Evolutionary conservation across 2,113 vertebrate species (phyloP).

Genomic region (Urocynchramus pylzowi): DNA sequence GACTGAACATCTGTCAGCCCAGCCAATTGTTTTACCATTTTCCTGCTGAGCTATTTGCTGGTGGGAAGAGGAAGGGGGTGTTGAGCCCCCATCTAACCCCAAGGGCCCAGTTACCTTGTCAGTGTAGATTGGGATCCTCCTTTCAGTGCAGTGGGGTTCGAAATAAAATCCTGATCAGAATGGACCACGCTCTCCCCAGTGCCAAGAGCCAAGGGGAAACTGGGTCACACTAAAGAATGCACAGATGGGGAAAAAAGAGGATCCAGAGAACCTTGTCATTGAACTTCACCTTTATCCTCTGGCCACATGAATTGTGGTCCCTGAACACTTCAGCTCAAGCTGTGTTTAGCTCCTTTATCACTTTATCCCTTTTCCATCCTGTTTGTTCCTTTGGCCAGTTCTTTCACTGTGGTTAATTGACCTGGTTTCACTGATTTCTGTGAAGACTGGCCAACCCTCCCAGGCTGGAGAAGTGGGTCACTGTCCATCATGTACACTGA

Average conservation of each 20-base stretch:
- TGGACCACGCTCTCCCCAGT: background rate
- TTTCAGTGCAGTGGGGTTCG: background rate
- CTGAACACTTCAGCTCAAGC: background rate
- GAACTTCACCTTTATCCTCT: constrained; percentile 11
- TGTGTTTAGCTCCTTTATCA: constrained; percentile 1
- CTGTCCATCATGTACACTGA: accelerated
- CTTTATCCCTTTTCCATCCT: background rate
- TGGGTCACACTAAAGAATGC: background rate
- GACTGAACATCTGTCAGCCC: background rate
- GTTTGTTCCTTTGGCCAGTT: background rate
- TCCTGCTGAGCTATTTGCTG: background rate
- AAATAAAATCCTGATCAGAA: background rate
- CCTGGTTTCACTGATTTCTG: background rate
- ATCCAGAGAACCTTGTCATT: background rate
- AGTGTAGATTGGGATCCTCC: background rate
- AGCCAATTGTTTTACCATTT: background rate
- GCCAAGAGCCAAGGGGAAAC: background rate
- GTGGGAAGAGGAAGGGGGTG: background rate
- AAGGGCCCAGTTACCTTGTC: background rate
- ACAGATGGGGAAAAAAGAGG: background rate
- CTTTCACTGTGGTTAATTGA: background rate
- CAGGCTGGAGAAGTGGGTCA: constrained; percentile 32
- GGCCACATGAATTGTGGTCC: background rate
- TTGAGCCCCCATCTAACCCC: background rate
- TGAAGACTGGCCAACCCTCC: background rate